These are phyloP conservation scores for Puntigrus tetrazona DNA, from an alignment of 2,113 vertebrate species.

Conservation along the genomic window DNA sequence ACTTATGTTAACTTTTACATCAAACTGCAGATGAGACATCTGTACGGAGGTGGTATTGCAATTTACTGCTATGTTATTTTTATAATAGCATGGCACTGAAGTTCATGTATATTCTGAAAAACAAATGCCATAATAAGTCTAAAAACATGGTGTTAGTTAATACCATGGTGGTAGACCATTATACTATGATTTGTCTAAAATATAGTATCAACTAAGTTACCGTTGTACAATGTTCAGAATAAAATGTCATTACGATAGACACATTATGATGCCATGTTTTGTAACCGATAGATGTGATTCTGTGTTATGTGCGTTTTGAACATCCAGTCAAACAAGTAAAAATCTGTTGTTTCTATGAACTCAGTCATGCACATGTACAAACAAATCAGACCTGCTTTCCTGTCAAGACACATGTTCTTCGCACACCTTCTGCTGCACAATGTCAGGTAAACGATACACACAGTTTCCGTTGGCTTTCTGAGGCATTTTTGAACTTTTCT, in stretches of 20 bases:
- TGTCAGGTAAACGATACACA: not conserved
- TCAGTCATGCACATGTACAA: not conserved
- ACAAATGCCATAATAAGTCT: not conserved
- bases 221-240: not conserved
- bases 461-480: not conserved
- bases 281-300: not conserved
- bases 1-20: too few species aligned
- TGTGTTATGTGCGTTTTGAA: not conserved
- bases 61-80: too few species aligned
- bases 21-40: too few species aligned
- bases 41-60: not conserved
- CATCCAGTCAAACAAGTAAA: not conserved
- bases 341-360: not conserved
- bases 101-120: not conserved
- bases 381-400: not conserved
- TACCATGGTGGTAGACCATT: not conserved
- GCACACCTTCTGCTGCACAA: not conserved
- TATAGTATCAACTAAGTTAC: not conserved
- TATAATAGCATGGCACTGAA: not conserved
- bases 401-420: conserved; percentile 15
- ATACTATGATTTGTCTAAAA: not conserved
- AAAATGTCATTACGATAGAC: not conserved
- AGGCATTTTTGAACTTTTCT: conserved; percentile 1
- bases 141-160: too few species aligned
- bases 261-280: not conserved